These are phyloP conservation scores for Bombus cullumanus DNA, from an alignment of 1,140 invertebrate genomes.

Conservation along the genomic window DNA sequence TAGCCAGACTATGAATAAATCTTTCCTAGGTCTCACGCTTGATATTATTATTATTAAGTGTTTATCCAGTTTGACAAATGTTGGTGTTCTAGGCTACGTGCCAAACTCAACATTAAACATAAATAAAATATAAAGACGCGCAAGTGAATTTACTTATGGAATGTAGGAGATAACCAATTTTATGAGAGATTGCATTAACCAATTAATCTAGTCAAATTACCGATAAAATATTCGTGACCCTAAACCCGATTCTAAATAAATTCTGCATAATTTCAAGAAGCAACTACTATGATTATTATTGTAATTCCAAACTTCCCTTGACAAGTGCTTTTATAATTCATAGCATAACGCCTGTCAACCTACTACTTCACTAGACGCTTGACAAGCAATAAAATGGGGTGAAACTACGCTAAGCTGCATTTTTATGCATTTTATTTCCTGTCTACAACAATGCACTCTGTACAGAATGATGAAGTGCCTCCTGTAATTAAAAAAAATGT, in stretches of 20 bases:
- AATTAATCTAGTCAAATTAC: background rate
- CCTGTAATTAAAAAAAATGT: background rate
- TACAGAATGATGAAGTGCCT: background rate
- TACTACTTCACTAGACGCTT: background rate
- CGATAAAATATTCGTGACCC: background rate
- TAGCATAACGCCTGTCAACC: too few species aligned
- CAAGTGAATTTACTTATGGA: background rate
- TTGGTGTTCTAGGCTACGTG: conserved; percentile 1
- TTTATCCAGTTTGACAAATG: conserved; percentile 14
- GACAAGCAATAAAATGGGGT: background rate
- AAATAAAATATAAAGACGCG: background rate
- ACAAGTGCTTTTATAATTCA: background rate
- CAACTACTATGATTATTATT: background rate
- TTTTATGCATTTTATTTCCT: background rate
- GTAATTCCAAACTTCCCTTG: background rate
- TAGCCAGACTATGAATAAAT: background rate
- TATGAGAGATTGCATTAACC: background rate
- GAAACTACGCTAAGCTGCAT: background rate
- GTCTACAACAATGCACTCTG: background rate
- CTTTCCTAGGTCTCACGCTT: background rate
- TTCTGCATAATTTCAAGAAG: background rate
- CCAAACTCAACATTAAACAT: conserved; percentile 10
- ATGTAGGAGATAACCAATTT: background rate
- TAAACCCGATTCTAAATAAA: background rate
- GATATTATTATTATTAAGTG: conserved; percentile 20